A percentile compares a stretch with the other conserved stretches of the same genome.
phyloP scores from a whole-genome alignment of 2,113 vertebrate species.

The Agelaius tricolor region DNA sequence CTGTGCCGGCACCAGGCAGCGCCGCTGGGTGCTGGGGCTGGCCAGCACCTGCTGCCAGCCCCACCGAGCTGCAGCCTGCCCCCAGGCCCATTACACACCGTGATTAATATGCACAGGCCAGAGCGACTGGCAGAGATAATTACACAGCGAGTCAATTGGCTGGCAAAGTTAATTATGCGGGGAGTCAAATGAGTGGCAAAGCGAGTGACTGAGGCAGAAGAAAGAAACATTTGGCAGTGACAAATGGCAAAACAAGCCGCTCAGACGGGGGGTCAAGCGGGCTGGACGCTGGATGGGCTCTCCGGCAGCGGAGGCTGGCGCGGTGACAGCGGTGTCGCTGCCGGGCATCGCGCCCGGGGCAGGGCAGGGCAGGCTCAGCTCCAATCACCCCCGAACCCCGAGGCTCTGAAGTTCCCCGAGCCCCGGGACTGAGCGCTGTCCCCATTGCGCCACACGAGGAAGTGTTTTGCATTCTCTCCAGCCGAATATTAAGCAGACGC shows the following conservation, averaged over 20 bases:
- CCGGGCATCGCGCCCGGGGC: not conserved
- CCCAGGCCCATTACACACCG: not conserved
- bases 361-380: not conserved
- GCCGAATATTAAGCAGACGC: not conserved
- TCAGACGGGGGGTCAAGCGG: not conserved
- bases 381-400: accelerated
- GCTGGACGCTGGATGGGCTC: not conserved
- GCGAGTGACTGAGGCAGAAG: slow-evolving; percentile 28
- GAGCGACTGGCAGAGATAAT: slow-evolving; percentile 56
- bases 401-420: not conserved
- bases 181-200: slow-evolving; percentile 45
- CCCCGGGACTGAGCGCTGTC: not conserved
- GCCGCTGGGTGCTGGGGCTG: not conserved
- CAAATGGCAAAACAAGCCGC: slow-evolving; percentile 53
- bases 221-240: slow-evolving; percentile 56
- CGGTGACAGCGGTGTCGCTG: not conserved
- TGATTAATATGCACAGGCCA: slow-evolving; percentile 33
- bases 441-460: not conserved
- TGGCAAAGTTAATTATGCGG: slow-evolving; percentile 64
- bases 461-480: not conserved
- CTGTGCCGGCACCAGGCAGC: accelerated
- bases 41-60: not conserved
- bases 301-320: not conserved
- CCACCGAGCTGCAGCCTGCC: not conserved
- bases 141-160: slow-evolving; percentile 58